phyloP scores from a whole-genome alignment of 1,140 invertebrate species.

The Melitaea cinxia region DNA sequence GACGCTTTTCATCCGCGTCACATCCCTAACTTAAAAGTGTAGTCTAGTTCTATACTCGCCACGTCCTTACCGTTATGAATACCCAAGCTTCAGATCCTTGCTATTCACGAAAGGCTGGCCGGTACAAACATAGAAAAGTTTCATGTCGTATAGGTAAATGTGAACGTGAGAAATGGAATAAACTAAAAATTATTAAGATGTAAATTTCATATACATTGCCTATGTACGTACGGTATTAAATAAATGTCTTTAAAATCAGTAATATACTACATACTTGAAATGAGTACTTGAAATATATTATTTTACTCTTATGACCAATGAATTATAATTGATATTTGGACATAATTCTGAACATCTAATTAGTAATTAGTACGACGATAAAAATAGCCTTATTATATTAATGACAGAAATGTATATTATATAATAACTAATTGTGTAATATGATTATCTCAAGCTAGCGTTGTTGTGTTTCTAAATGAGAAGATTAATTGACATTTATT shows the following conservation, averaged over 20 bases:
- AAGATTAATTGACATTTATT: slow-evolving; percentile 1
- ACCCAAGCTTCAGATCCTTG: slow-evolving; percentile 33
- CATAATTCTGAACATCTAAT: too few relatives aligned
- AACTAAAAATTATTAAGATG: slow-evolving; percentile 7
- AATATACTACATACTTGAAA: too few relatives aligned
- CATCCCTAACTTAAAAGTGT: slow-evolving; percentile 34
- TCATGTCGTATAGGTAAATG: slow-evolving; percentile 26
- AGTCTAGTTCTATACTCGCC: slow-evolving; percentile 29
- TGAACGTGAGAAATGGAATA: slow-evolving; percentile 21
- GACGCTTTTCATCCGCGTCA: slow-evolving; percentile 11
- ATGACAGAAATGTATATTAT: too few relatives aligned
- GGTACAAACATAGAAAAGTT: slow-evolving; percentile 29
- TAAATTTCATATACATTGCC: not conserved
- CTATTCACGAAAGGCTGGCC: slow-evolving; percentile 24
- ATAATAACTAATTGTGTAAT: not conserved
- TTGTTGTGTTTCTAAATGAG: not conserved
- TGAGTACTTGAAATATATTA: too few relatives aligned
- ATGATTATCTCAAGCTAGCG: not conserved
- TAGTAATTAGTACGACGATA: too few relatives aligned
- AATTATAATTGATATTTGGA: too few relatives aligned
- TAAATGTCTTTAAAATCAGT: too few relatives aligned
- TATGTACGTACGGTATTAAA: not conserved
- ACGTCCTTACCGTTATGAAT: slow-evolving; percentile 31
- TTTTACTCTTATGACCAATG: too few relatives aligned
- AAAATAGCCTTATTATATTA: too few relatives aligned